Base-by-base conservation (phyloP, 1,140 invertebrate species). In the Adoxophyes honmai region DNA sequence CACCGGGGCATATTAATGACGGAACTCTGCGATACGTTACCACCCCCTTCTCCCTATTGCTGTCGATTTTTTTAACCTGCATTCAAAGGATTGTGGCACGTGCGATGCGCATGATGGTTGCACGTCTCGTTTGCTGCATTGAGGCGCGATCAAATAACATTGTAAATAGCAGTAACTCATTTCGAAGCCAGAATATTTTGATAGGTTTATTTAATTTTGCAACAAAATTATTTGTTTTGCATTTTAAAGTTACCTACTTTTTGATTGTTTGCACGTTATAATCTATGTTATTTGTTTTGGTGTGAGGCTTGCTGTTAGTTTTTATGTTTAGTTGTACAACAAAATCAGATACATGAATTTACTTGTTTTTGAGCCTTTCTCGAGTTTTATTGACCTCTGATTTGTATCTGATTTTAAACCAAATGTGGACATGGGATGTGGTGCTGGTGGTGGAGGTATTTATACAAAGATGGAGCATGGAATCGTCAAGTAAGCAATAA, bases 361-460 rank as follows among this genome's bases (percentile, higher is more conserved):
- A 2, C 38, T 9, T 15, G 2, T 51, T 39, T 34, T 67, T 44
- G 0, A 11, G 18, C 18, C 55, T 52, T n/a, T n/a, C 55, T 58
- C 64, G 52, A 52, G n/a, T 52, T 64, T 60, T 38, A 60, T 38
- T 63, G 60, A 64, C 34, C 65, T 74, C 75, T 64, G 56, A 9
- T 33, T 36, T 28, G 6, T 28, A 28, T 28, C 21, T 28, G 21
- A 28, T 28, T 28, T 28, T 28, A 28, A 28, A 28, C 6, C 6
- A 28, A 28, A 28, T 3, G 6, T 3, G 21, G 6, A 2, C 21
- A n/a, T n/a, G 21, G 6, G 21, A 28, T 28, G 21, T 28, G 21
- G 2, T 28, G 21, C 2, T 28, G 21, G 21, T 28, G 21, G 21
- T 6, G 21, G 21, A 3, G 21, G 21, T 28, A 28, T 28, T 28